Conservation (phyloP, 2,888 invertebrate genomes). For the Leuctra nigra region DNA sequence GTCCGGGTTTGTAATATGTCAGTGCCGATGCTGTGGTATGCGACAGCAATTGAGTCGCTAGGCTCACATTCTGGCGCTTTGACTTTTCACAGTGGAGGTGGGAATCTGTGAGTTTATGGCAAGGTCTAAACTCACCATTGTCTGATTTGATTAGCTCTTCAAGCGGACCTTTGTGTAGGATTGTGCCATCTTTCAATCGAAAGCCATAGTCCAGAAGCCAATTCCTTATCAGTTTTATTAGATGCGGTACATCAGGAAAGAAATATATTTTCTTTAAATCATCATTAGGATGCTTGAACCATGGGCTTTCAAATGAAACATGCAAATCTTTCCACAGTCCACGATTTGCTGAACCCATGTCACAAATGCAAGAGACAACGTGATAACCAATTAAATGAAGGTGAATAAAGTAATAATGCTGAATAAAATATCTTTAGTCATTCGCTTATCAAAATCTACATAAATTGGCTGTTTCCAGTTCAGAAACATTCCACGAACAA, state of each 20-base stretch:
- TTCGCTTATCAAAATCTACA: constrained; percentile 33
- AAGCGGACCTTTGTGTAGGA: constrained; percentile 1
- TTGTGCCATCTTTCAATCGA: constrained; percentile 11
- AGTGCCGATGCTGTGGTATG: constrained; percentile 33
- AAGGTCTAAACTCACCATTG: constrained; percentile 21
- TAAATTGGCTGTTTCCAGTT: constrained; percentile 33
- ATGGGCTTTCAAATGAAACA: not conserved
- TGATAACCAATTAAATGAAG: constrained; percentile 1
- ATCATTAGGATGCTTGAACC: constrained; percentile 14
- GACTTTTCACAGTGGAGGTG: constrained; percentile 30
- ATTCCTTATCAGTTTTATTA: constrained; percentile 24
- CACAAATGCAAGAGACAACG: constrained; percentile 20
- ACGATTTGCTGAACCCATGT: constrained; percentile 25
- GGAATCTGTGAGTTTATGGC: constrained; percentile 22
- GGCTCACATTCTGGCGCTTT: constrained; percentile 31
- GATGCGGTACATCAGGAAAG: constrained; percentile 24
- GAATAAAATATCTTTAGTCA: constrained; percentile 31
- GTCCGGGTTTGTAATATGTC: constrained; percentile 29
- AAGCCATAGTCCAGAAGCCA: constrained; percentile 22
- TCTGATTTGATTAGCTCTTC: not conserved
- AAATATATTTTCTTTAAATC: constrained; percentile 10
- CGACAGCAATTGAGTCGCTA: constrained; percentile 33
- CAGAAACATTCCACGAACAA: constrained; percentile 30
- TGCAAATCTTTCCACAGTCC: constrained; percentile 22
- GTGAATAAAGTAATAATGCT: constrained; percentile 21